These are phyloP conservation scores for Lepus timidus DNA, from an alignment of 2,113 vertebrate species.

Conservation along the genomic window DNA sequence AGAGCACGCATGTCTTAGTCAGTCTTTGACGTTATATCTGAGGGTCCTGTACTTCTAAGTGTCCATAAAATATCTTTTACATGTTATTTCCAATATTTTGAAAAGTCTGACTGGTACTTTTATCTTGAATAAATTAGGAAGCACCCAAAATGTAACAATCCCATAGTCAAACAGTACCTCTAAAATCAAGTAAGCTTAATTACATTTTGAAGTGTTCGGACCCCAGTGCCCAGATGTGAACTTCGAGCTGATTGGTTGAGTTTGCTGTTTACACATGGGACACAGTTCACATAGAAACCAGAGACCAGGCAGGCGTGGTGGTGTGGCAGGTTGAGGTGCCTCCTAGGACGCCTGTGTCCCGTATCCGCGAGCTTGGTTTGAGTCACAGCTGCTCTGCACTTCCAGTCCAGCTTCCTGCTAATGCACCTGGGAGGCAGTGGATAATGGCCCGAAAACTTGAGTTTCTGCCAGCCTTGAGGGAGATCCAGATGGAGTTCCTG, in stretches of 20 bases:
- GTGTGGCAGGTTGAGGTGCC: too few relatives aligned
- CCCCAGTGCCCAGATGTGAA: background rate
- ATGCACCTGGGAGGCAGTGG: too few relatives aligned
- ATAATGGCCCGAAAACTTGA: too few relatives aligned
- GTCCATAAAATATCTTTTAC: background rate
- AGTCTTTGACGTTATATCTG: background rate
- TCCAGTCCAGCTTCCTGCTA: too few relatives aligned
- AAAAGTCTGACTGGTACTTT: background rate
- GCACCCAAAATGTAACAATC: background rate
- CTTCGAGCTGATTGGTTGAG: background rate
- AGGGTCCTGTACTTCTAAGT: background rate
- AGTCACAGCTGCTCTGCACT: too few relatives aligned
- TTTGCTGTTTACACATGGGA: background rate
- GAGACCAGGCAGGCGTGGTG: too few relatives aligned
- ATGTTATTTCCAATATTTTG: background rate
- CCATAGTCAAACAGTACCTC: background rate
- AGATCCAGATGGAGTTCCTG: too few relatives aligned
- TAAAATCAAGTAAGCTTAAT: constrained; percentile 25
- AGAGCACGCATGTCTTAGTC: background rate
- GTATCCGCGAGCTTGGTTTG: too few relatives aligned
- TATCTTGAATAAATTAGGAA: constrained; percentile 25
- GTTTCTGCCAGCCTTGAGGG: too few relatives aligned
- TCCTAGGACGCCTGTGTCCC: too few relatives aligned
- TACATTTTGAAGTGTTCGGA: background rate
- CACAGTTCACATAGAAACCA: background rate